Base-by-base conservation (phyloP, 2,113 vertebrate species). In the Sphaerodactylus townsendi region DNA sequence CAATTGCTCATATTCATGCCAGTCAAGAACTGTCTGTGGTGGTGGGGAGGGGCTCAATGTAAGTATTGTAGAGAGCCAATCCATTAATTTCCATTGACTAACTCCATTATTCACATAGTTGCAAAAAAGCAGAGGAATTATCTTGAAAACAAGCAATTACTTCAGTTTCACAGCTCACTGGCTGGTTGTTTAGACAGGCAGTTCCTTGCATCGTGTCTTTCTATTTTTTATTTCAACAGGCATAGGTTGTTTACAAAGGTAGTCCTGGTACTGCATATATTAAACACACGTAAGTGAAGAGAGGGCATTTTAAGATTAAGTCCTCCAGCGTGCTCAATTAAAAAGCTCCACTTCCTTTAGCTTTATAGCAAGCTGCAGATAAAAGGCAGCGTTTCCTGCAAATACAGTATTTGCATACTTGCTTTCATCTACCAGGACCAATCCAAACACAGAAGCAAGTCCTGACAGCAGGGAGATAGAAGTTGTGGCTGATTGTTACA, bases 131-230 rank as follows among this genome's bases (percentile, higher is more conserved):
- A 59, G 59, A 85, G 37, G 87, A 88, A 82, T 82, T 85, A 79
- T 90, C 41, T 73, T 73, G 79, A 89, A 88, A 85, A 87, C 62
- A 89, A 91, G 41, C 65, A 93, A 88, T 77, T 92, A 87, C 76
- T 90, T 87, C 53, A 85, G 46, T 88, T 90, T 90, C 78, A 89
- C 28, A 85, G 35, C 72, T 84, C 83, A 75, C 75, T 86, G 85
- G 35, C 30, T 87, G 69, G 41, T 66, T 71, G n/a, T 69, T 71
- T 82, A 88, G 33, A 84, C 87, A 84, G n/a, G 35, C 64, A 68
- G 50, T 14, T 81, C 11, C 72, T 83, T 85, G 3, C 83, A 85
- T 72, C 25, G 28, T 70, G n/a, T 35, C 11, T 33, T 75, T 73
- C 81, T 64, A 83, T 80, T 84, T 65, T 28, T 28, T 69, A 41